These are phyloP conservation scores for Oncorhynchus gorbuscha DNA, from an alignment of 2,113 vertebrate genomes.

Conservation along the genomic window DNA sequence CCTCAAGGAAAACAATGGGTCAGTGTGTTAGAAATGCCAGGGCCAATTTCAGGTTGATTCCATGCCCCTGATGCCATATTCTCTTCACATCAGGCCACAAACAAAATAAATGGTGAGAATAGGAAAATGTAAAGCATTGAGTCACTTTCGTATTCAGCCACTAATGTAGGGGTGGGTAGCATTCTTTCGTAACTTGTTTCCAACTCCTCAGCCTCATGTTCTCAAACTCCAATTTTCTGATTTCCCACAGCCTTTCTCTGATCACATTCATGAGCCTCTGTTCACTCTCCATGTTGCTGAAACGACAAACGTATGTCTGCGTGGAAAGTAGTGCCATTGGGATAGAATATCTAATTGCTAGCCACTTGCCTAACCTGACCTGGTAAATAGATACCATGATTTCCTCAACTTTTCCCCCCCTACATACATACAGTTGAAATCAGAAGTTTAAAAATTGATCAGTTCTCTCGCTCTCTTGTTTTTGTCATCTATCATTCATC, in stretches of 20 bases:
- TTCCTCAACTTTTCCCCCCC: background rate
- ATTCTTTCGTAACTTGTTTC: constrained; percentile 34
- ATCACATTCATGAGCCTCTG: constrained; percentile 69
- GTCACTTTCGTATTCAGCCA: constrained; percentile 71
- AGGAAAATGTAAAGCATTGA: background rate
- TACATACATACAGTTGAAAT: background rate
- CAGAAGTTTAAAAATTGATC: constrained; percentile 54
- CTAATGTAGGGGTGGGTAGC: constrained; percentile 29
- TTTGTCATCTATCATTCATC: background rate
- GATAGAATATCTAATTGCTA: too few species aligned
- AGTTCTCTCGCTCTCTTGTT: constrained; percentile 36
- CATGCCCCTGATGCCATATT: too few species aligned
- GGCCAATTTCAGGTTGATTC: too few species aligned
- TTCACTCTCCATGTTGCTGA: constrained; percentile 69
- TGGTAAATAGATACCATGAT: background rate
- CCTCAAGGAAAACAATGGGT: too few species aligned
- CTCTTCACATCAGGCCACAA: background rate
- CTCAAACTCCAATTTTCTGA: constrained; percentile 77
- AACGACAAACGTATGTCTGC: background rate
- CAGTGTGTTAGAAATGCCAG: too few species aligned
- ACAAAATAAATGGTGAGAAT: background rate
- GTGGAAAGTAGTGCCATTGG: background rate
- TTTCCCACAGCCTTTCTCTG: constrained; percentile 73
- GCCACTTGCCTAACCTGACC: background rate
- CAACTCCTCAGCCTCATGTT: constrained; percentile 74